Evolutionary conservation across 1,140 invertebrate genomes (phyloP).

Genomic region (Teleogryllus occipitalis): DNA sequence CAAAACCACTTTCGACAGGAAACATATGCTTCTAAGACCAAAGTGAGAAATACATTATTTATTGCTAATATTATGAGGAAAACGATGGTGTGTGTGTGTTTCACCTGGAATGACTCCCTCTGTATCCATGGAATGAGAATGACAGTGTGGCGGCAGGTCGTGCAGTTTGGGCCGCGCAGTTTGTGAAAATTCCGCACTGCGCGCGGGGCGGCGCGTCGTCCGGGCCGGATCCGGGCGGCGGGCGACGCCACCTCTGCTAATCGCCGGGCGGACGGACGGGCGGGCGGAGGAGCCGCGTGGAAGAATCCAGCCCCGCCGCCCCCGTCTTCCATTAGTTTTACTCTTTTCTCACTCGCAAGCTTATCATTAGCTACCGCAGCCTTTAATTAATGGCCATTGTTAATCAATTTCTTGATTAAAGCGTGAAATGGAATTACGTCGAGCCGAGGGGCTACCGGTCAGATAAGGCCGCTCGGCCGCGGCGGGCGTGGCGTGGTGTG

Average conservation of each 20-base stretch:
- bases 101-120: too few relatives aligned
- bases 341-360: background rate
- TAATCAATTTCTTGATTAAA: slow-evolving; percentile 6
- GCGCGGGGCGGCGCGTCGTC: too few relatives aligned
- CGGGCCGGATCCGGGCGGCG: too few relatives aligned
- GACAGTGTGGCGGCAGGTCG: too few relatives aligned
- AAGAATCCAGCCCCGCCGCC: background rate
- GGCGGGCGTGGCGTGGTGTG: background rate
- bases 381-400: slow-evolving; percentile 5
- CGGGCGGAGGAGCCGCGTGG: background rate
- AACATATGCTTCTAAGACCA: too few relatives aligned
- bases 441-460: background rate
- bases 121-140: too few relatives aligned
- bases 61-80: too few relatives aligned
- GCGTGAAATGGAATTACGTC: slow-evolving; percentile 3
- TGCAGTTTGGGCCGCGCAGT: background rate
- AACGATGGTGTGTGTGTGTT: too few relatives aligned
- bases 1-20: too few relatives aligned
- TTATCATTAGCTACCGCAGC: slow-evolving; percentile 1
- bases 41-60: too few relatives aligned
- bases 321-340: background rate
- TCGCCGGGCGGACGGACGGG: background rate
- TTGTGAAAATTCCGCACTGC: background rate
- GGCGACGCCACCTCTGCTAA: background rate
- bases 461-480: background rate